A percentile compares a stretch with the other conserved stretches of the same genome.
phyloP scores from a whole-genome alignment of 2,888 invertebrate genomes.

The Perdita meconis region DNA sequence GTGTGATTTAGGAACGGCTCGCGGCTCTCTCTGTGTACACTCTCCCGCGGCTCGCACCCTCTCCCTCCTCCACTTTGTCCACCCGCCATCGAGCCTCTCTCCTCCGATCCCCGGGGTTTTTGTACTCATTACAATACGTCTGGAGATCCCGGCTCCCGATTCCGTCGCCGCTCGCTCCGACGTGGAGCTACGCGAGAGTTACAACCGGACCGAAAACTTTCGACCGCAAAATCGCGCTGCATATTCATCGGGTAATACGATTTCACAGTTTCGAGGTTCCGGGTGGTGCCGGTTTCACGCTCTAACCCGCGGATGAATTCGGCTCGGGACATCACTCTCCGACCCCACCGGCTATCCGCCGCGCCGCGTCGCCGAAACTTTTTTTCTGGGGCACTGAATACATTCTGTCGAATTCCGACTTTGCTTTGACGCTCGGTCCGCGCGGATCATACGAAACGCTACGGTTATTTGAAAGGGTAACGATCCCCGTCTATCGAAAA shows the following conservation, averaged over 20 bases:
- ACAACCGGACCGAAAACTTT: constrained; percentile 77
- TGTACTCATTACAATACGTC: constrained; percentile 78
- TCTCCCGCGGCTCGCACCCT: not conserved
- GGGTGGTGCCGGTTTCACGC: constrained; percentile 60
- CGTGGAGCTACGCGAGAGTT: constrained; percentile 54
- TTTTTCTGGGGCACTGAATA: constrained; percentile 51
- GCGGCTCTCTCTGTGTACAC: constrained; percentile 14
- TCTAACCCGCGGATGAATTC: constrained; percentile 75
- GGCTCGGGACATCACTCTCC: constrained; percentile 52
- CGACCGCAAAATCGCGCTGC: constrained; percentile 82
- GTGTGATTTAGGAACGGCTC: constrained; percentile 60
- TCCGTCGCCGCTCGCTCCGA: constrained; percentile 40
- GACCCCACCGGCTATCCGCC: constrained; percentile 33
- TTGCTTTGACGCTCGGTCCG: constrained; percentile 38
- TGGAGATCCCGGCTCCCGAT: constrained; percentile 56
- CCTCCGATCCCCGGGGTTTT: constrained; percentile 64
- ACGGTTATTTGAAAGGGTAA: constrained; percentile 52
- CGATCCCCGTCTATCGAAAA: constrained; percentile 52
- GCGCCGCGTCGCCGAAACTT: constrained; percentile 28
- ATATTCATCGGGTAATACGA: constrained; percentile 83
- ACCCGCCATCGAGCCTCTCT: not conserved
- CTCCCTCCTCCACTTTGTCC: not conserved
- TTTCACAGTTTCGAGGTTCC: constrained; percentile 74
- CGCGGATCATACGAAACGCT: constrained; percentile 34
- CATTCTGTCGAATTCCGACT: constrained; percentile 50